Evolutionary conservation across 1,140 invertebrate species (phyloP).

Genomic region (Tetramorium parvispinum): DNA sequence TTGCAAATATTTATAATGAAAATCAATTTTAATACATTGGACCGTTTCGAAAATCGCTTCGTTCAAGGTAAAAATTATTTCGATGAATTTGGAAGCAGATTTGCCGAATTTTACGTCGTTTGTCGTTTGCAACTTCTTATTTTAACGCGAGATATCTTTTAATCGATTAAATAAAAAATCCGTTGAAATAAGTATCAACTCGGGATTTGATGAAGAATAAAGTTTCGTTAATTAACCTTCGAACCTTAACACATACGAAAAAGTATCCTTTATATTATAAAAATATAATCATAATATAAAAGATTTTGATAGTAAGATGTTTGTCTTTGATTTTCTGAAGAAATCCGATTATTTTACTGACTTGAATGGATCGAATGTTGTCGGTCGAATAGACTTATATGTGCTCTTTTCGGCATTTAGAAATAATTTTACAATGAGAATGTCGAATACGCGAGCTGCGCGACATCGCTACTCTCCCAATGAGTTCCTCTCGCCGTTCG

Average conservation of each 20-base stretch:
- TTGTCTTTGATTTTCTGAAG: not conserved
- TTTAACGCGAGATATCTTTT: not conserved
- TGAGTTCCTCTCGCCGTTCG: constrained; percentile 23
- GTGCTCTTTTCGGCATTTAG: not conserved
- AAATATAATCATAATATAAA: no score
- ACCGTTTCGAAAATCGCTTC: not conserved
- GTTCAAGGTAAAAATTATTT: not conserved
- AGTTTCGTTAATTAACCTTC: not conserved
- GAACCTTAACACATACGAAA: not conserved
- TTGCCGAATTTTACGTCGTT: not conserved
- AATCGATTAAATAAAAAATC: not conserved
- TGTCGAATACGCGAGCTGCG: not conserved
- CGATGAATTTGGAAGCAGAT: not conserved
- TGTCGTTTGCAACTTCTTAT: not conserved
- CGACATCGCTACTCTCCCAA: not conserved
- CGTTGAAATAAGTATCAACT: not conserved
- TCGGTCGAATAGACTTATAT: not conserved
- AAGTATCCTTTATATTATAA: no score
- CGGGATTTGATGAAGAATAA: not conserved
- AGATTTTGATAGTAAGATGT: not conserved
- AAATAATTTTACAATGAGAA: not conserved
- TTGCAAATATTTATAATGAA: constrained; percentile 19
- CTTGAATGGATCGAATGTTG: not conserved
- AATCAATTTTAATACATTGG: not conserved
- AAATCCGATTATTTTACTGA: not conserved